Conservation (phyloP, 2,113 vertebrate genomes). For the Acrocephalus arundinaceus region DNA sequence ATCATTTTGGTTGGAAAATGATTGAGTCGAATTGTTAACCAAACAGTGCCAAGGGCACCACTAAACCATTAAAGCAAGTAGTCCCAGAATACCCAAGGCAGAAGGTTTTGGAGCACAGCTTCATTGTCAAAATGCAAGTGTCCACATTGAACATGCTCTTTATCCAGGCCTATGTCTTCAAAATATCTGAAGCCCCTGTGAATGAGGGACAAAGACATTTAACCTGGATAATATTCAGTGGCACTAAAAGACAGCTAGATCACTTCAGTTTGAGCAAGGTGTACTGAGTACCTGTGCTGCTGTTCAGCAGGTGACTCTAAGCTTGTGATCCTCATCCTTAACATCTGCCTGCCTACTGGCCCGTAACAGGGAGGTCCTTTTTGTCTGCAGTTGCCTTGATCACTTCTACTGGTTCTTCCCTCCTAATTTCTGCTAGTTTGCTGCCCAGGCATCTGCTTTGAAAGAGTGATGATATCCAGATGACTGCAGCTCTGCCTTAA, state of each 20-base stretch:
- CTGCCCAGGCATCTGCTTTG: neutral
- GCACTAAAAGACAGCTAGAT: neutral
- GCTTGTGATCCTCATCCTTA: neutral
- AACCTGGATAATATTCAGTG: neutral
- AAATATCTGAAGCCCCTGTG: neutral
- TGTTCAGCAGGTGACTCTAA: neutral
- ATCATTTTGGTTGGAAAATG: neutral
- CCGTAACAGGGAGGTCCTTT: neutral
- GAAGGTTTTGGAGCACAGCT: neutral
- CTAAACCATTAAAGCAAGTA: neutral
- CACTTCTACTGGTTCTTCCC: neutral
- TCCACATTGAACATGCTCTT: neutral
- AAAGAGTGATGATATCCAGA: neutral
- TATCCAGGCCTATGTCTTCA: neutral
- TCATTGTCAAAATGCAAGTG: neutral
- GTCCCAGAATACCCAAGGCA: neutral
- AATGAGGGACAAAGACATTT: neutral
- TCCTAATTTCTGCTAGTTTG: neutral
- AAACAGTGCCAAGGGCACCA: neutral
- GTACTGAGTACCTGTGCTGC: neutral
- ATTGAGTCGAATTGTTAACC: neutral
- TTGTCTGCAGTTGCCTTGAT: neutral
- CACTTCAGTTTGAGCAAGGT: neutral
- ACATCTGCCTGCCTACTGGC: neutral
- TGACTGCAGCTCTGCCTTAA: neutral